phyloP scores from a whole-genome alignment of 2,888 invertebrate genomes.

The Rugalucina vietnamica region DNA sequence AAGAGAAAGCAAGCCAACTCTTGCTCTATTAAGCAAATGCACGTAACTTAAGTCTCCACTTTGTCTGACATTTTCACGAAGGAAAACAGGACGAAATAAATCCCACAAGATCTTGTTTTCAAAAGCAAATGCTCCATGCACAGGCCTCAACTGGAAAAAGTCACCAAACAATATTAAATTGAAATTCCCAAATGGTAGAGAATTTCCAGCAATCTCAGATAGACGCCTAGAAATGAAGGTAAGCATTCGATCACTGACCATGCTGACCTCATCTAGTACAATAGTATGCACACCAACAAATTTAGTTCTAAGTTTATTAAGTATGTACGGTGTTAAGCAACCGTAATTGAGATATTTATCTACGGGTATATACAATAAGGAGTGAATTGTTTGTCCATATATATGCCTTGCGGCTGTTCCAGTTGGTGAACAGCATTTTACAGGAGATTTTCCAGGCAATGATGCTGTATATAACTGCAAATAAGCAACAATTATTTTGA shows the following conservation, averaged over 20 bases:
- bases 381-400: slow-evolving; percentile 52
- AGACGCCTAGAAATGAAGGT: slow-evolving; percentile 46
- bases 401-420: slow-evolving; percentile 52
- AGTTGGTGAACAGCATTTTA: slow-evolving; percentile 40
- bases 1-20: slow-evolving; percentile 19
- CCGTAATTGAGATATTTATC: slow-evolving; percentile 36
- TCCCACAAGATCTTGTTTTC: slow-evolving; percentile 37
- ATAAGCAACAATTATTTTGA: slow-evolving; percentile 27
- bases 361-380: slow-evolving; percentile 42
- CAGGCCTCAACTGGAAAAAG: slow-evolving; percentile 51
- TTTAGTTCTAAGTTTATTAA: slow-evolving; percentile 17
- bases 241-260: slow-evolving; percentile 51
- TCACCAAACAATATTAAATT: slow-evolving; percentile 52
- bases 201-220: slow-evolving; percentile 24
- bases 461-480: slow-evolving; percentile 22
- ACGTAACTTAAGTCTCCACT: not conserved
- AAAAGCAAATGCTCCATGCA: slow-evolving; percentile 31
- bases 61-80: slow-evolving; percentile 49
- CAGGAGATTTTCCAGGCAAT: slow-evolving; percentile 27
- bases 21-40: slow-evolving; percentile 17
- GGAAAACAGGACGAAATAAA: slow-evolving; percentile 40
- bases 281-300: slow-evolving; percentile 48
- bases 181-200: slow-evolving; percentile 45
- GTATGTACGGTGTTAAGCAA: slow-evolving; percentile 10
- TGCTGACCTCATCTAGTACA: slow-evolving; percentile 58